phyloP scores from a whole-genome alignment of 2,797 vertebrate genomes.

The Falco concolor region DNA sequence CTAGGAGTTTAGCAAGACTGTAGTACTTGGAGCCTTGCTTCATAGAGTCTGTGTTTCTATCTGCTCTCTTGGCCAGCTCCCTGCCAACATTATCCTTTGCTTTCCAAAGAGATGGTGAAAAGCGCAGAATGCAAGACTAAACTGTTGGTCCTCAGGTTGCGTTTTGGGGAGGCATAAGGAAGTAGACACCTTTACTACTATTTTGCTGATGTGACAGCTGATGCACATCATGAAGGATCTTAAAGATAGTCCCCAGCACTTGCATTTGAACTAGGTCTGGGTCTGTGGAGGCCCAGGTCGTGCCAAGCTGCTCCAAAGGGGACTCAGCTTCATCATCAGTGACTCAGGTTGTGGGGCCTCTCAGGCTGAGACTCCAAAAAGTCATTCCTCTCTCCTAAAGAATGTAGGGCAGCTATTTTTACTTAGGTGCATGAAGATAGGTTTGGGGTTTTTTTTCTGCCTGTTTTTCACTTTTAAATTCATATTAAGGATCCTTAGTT shows the following conservation, averaged over 20 bases:
- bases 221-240: background rate
- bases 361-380: background rate
- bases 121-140: background rate
- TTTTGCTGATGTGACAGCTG: background rate
- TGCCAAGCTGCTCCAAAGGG: background rate
- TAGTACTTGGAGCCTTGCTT: background rate
- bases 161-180: background rate
- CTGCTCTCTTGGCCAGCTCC: background rate
- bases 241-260: background rate
- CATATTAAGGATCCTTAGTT: background rate
- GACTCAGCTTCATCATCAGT: background rate
- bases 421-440: background rate
- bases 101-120: background rate
- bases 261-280: background rate
- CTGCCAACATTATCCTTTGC: background rate
- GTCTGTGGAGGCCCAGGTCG: background rate
- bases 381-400: background rate
- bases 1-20: background rate
- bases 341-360: background rate
- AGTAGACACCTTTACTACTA: background rate
- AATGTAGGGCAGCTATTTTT: slow-evolving; percentile 41
- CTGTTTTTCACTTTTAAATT: background rate
- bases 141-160: background rate
- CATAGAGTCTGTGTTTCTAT: background rate
- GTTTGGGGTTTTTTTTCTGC: no score